These are phyloP conservation scores for Cephus runcator DNA, from an alignment of 2,888 invertebrate species.

Conservation along the genomic window DNA sequence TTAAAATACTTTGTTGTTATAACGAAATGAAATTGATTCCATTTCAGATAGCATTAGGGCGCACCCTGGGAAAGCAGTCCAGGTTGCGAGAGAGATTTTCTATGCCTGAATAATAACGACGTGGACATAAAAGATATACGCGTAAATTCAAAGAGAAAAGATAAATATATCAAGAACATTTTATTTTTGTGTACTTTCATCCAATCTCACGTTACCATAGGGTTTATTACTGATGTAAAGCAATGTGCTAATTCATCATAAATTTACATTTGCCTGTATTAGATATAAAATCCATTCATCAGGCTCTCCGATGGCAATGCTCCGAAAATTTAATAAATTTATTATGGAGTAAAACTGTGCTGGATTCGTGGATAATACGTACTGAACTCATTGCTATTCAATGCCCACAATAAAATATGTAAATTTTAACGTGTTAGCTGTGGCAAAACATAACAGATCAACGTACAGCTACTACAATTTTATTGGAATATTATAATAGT, in stretches of 20 bases:
- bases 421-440: conserved; percentile 16
- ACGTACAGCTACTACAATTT: not conserved
- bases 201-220: not conserved
- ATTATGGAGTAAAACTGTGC: conserved; percentile 14
- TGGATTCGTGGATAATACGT: conserved; percentile 19
- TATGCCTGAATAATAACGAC: too few species aligned
- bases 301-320: conserved; percentile 5
- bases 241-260: too few species aligned
- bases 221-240: not conserved
- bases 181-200: not conserved
- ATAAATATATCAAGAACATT: too few species aligned
- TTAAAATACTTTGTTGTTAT: conserved; percentile 10
- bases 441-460: not conserved
- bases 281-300: too few species aligned
- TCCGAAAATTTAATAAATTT: conserved; percentile 22
- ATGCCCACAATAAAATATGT: conserved; percentile 29
- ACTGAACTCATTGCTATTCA: conserved; percentile 19
- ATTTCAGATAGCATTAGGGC: not conserved
- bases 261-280: too few species aligned
- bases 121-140: too few species aligned
- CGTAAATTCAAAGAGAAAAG: too few species aligned
- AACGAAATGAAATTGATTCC: conserved; percentile 9
- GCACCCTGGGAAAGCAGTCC: too few species aligned
- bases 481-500: not conserved
- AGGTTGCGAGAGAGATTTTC: too few species aligned